Conservation (phyloP, 2,797 vertebrate species). For the Cichlasoma orientale region DNA sequence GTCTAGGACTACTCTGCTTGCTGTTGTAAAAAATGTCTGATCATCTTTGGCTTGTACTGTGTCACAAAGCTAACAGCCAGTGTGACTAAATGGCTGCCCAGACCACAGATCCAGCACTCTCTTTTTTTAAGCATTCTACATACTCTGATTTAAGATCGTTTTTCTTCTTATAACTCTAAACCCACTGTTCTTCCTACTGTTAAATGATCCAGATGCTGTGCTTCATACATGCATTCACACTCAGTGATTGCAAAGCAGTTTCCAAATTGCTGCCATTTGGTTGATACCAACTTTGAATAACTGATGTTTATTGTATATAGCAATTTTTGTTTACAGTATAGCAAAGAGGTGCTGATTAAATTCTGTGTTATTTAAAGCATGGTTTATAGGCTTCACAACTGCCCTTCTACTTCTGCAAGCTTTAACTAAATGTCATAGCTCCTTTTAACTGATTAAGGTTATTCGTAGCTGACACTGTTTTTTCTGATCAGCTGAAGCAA, state of each 20-base stretch:
- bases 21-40: slow-evolving; percentile 5
- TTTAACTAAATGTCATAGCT: background rate
- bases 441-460: background rate
- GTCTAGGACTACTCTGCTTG: background rate
- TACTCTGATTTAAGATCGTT: background rate
- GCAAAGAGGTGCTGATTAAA: background rate
- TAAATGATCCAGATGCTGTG: background rate
- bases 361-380: background rate
- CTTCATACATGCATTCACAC: background rate
- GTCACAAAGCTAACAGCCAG: background rate
- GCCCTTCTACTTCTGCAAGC: background rate
- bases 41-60: background rate
- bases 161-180: background rate
- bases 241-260: background rate
- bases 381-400: background rate
- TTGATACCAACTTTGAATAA: background rate
- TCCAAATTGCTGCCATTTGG: background rate
- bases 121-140: background rate
- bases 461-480: background rate
- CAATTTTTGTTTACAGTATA: background rate
- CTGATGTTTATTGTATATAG: background rate
- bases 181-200: background rate
- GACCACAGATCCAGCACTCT: background rate
- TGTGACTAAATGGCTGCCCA: slow-evolving; percentile 4
- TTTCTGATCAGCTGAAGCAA: background rate